Evolutionary conservation across 2,113 vertebrate species (phyloP), one percentile per base, ranked within the genome.

Genomic region (Podarcis raffonei): DNA sequence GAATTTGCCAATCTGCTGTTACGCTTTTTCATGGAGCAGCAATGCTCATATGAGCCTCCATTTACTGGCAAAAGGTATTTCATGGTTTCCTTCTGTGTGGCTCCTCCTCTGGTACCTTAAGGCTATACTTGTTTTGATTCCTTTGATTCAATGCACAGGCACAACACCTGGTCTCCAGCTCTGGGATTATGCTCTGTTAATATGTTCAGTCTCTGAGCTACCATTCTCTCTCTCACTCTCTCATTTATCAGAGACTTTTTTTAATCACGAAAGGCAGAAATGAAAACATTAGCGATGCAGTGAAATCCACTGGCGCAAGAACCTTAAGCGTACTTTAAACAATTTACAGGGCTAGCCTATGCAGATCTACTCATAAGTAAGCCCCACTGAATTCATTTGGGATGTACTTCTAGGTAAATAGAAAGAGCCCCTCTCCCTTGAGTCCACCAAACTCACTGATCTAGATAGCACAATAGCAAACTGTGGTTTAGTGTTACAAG

Each of bases 101-200:
- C 16, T 9, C n/a, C 57, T 72, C 37, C 30, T 86, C 35, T 77
- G 37, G 8, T 65, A 30, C 27, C 79, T 81, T 4, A 2, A 25
- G 86, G 71, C 85, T 68, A 5, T 23, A 87, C 80, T 69, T 86
- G 12, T 77, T 32, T 75, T 48, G 87, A 62, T n/a, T 86, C 71
- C 3, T 0, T 25, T 84, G 53, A 71, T 30, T 86, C 0, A 84
- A 3, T 68, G 72, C 15, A 81, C 84, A 25, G 25, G 35, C 16
- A 32, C 39, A 85, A 1, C 89, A 48, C 75, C 42, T 92, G 53
- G 72, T 89, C 79, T 65, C 48, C 84, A 90, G 85, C 48, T 75
- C 66, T 85, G 83, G 77, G 76, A 92, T 81, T 77, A 91, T 65
- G 79, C 77, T 86, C 53, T 82, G 83, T 18, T 84, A 30, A 7